Percentiles rank a stretch among this genome's conserved stretches.
Evolutionary conservation across 2,797 vertebrate genomes (phyloP).

Genomic region (Peromyscus attwateri): DNA sequence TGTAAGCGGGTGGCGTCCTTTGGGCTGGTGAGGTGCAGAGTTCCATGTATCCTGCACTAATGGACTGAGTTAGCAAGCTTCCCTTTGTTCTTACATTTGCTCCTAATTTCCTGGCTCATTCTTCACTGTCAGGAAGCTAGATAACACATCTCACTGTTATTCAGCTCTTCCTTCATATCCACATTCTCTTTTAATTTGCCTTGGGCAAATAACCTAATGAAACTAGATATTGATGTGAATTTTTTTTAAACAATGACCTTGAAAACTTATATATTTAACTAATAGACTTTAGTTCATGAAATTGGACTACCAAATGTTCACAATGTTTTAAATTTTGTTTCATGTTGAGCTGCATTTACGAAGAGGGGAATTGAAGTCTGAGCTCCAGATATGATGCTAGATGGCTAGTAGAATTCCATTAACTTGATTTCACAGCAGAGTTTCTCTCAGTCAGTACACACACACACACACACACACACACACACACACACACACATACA

Average conservation of each 20-base stretch:
- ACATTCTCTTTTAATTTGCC: constrained; percentile 60
- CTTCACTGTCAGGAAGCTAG: constrained; percentile 73
- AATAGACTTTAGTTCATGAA: not conserved
- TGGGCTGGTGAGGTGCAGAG: not conserved
- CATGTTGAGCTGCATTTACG: not conserved
- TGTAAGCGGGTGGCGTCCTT: not conserved
- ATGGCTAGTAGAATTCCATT: constrained; percentile 22
- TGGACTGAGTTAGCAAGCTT: not conserved
- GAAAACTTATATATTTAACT: constrained; percentile 16
- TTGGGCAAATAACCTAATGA: constrained; percentile 50
- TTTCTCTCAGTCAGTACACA: not conserved
- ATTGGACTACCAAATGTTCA: not conserved
- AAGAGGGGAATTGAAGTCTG: constrained; percentile 30
- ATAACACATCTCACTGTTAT: constrained; percentile 57
- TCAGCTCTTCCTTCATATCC: not conserved
- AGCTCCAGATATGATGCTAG: not conserved
- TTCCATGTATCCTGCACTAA: not conserved
- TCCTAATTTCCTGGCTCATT: constrained; percentile 73
- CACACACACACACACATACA: not conserved
- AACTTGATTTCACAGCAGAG: constrained; percentile 24
- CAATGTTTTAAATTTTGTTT: not conserved
- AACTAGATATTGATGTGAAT: constrained; percentile 46
- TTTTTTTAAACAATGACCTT: not conserved
- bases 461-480: not conserved
- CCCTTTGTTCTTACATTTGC: constrained; percentile 64